A percentile compares a stretch with the other conserved stretches of the same genome.
These are phyloP conservation scores for Festucalex cinctus DNA, from an alignment of 2,113 vertebrate genomes.

Conservation along the genomic window DNA sequence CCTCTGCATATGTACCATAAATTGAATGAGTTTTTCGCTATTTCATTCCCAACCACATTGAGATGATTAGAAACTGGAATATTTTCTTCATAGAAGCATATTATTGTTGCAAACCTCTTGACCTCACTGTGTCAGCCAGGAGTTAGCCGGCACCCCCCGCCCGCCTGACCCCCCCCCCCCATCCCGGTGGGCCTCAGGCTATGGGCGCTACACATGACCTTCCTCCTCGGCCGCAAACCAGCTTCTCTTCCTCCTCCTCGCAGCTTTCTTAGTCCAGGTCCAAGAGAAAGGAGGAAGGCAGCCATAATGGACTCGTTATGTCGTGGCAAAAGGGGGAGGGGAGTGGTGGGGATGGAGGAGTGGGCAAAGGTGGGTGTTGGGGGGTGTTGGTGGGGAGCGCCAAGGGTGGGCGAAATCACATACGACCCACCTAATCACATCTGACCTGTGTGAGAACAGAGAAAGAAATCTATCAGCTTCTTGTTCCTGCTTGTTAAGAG, in stretches of 20 bases:
- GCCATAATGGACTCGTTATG: constrained; percentile 40
- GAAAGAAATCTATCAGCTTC: constrained; percentile 15
- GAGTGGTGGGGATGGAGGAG: neutral
- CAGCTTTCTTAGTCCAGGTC: neutral
- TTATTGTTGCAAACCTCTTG: neutral
- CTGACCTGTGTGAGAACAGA: constrained; percentile 35
- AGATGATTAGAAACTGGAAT: neutral
- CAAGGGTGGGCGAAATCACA: constrained; percentile 12
- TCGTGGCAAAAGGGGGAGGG: constrained; percentile 7
- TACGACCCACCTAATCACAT: constrained; percentile 39
- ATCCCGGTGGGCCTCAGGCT: neutral
- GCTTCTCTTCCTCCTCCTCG: neutral
- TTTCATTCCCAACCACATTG: neutral
- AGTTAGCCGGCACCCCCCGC: neutral
- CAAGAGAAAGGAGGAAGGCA: constrained; percentile 29
- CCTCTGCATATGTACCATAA: too few species aligned
- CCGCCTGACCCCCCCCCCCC: neutral
- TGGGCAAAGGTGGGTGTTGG: neutral
- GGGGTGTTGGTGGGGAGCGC: too few species aligned
- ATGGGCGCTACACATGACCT: neutral
- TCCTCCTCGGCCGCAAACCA: neutral
- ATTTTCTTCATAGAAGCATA: neutral
- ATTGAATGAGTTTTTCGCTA: too few species aligned
- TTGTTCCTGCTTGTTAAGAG: constrained; percentile 11
- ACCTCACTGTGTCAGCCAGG: neutral